Evolutionary conservation across 2,113 vertebrate genomes (phyloP).

Genomic region (Ciconia boyciana): DNA sequence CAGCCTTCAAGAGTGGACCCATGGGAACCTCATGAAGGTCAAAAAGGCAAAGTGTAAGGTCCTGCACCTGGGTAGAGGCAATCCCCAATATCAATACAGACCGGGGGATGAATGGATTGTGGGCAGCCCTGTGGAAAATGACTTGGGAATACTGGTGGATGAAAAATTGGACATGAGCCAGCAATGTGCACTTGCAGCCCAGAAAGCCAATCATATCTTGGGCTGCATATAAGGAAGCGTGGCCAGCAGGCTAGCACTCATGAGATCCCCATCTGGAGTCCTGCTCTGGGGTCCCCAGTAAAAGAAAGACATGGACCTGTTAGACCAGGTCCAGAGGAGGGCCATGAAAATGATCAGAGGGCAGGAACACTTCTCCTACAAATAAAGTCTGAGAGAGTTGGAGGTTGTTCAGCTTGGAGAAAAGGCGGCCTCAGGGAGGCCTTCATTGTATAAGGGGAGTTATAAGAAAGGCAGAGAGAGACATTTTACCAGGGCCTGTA

Average conservation of each 20-base stretch:
- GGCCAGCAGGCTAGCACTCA: background rate
- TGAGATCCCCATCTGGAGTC: background rate
- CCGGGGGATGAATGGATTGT: background rate
- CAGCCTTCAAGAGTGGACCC: background rate
- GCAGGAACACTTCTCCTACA: background rate
- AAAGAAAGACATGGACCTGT: no score
- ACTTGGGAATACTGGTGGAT: background rate
- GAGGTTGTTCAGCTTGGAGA: background rate
- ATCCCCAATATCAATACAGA: background rate
- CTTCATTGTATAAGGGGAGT: background rate
- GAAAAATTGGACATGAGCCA: background rate
- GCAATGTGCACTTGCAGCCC: background rate
- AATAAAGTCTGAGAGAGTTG: background rate
- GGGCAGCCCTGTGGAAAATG: background rate
- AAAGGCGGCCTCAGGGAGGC: background rate
- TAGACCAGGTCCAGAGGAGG: background rate
- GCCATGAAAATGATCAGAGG: background rate
- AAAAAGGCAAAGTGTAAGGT: background rate
- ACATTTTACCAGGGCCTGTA: background rate
- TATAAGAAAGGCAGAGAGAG: background rate
- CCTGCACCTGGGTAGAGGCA: background rate
- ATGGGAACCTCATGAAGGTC: background rate
- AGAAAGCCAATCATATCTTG: background rate
- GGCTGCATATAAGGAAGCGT: rapidly evolving
- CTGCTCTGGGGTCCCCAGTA: background rate